Evolutionary conservation across 2,797 vertebrate genomes (phyloP).

Genomic region (Thunnus albacares): DNA sequence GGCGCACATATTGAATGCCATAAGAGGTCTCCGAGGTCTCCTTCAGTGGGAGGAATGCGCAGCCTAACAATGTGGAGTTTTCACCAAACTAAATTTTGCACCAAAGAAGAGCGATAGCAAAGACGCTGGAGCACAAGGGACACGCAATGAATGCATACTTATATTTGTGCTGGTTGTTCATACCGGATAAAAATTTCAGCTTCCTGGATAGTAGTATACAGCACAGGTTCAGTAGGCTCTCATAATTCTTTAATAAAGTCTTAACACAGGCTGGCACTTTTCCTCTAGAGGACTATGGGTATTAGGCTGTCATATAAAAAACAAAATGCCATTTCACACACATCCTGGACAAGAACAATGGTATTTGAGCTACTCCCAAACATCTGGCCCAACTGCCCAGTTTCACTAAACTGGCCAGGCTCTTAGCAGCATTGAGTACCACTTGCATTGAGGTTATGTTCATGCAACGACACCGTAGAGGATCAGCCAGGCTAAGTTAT

Average conservation of each 20-base stretch:
- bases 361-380: slow-evolving; percentile 70
- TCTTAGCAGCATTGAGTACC: slow-evolving; percentile 67
- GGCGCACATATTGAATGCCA: slow-evolving; percentile 87
- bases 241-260: slow-evolving; percentile 80
- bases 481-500: slow-evolving; percentile 76
- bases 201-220: slow-evolving; percentile 35
- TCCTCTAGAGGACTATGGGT: slow-evolving; percentile 60
- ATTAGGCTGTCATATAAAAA: slow-evolving; percentile 63
- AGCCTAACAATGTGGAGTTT: slow-evolving; percentile 85
- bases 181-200: slow-evolving; percentile 52
- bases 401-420: slow-evolving; percentile 60
- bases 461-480: slow-evolving; percentile 69
- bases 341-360: slow-evolving; percentile 71
- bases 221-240: slow-evolving; percentile 64
- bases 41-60: slow-evolving; percentile 82
- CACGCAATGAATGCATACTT: slow-evolving; percentile 56
- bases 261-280: slow-evolving; percentile 65
- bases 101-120: slow-evolving; percentile 76
- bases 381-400: slow-evolving; percentile 77
- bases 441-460: slow-evolving; percentile 72
- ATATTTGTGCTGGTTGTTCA: slow-evolving; percentile 56
- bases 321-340: slow-evolving; percentile 67
- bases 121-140: slow-evolving; percentile 70
- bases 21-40: slow-evolving; percentile 86
- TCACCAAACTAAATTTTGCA: slow-evolving; percentile 83